Evolutionary conservation across 2,113 vertebrate species (phyloP).

Genomic region (Perca schrenkii): DNA sequence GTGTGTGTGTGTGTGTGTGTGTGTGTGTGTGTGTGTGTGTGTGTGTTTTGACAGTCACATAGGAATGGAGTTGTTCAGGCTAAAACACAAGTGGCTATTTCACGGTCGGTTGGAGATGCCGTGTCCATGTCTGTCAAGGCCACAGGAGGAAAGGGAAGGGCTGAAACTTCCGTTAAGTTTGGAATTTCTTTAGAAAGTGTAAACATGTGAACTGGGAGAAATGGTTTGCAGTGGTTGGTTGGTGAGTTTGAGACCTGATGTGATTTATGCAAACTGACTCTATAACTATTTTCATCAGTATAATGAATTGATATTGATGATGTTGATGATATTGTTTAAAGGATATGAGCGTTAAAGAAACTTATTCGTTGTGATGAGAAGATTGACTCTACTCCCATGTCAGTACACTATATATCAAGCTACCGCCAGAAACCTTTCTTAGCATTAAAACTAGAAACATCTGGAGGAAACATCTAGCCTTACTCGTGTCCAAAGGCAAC

Average conservation of each 20-base stretch:
- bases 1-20: slow-evolving; percentile 18
- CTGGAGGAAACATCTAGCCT: neutral
- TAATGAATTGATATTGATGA: neutral
- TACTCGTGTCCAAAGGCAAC: neutral
- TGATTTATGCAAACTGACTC: neutral
- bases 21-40: slow-evolving; percentile 12
- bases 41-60: slow-evolving; percentile 50
- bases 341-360: neutral
- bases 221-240: neutral
- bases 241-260: neutral
- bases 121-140: slow-evolving; percentile 70
- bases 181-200: slow-evolving; percentile 46
- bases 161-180: slow-evolving; percentile 23
- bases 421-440: neutral
- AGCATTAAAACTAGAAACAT: neutral
- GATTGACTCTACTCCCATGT: neutral
- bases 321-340: neutral
- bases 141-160: slow-evolving; percentile 21
- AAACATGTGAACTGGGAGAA: slow-evolving; percentile 28
- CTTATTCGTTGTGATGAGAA: neutral
- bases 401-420: neutral
- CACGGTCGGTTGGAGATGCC: slow-evolving; percentile 69
- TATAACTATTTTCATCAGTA: neutral
- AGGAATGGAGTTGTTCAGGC: slow-evolving; percentile 71
- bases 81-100: slow-evolving; percentile 81